phyloP scores from a whole-genome alignment of 2,113 vertebrate genomes.

The Cnemophilus loriae region DNA sequence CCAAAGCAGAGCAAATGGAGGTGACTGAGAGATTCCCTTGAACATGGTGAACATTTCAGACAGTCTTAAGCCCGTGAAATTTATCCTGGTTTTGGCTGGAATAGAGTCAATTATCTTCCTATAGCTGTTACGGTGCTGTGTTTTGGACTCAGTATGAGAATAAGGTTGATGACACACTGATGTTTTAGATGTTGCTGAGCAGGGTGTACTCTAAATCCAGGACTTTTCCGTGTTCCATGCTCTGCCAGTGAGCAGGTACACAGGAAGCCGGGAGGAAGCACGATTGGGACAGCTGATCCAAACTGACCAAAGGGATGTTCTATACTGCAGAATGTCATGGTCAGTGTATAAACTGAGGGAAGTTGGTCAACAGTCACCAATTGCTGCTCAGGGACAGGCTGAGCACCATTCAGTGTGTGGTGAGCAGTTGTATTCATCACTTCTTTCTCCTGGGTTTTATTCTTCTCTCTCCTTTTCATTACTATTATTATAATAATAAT shows the following conservation, averaged over 20 bases:
- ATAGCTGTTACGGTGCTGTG: not conserved
- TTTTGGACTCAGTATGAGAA: not conserved
- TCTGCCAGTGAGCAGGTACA: not conserved
- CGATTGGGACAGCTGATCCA: not conserved
- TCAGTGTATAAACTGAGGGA: not conserved
- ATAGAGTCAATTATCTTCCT: not conserved
- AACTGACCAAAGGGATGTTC: not conserved
- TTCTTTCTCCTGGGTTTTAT: not conserved
- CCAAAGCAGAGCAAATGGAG: not conserved
- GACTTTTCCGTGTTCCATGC: not conserved
- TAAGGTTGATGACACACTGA: not conserved
- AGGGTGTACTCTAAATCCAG: not conserved
- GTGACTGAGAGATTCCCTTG: not conserved
- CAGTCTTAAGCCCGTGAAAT: not conserved
- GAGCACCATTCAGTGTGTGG: not conserved
- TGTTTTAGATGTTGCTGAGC: not conserved
- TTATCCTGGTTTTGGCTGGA: not conserved
- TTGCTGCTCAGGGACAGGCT: not conserved
- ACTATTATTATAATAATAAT: not conserved
- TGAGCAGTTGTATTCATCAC: not conserved
- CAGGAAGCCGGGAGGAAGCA: rapidly evolving
- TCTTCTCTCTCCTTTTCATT: not conserved
- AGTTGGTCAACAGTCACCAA: not conserved
- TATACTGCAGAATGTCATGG: not conserved
- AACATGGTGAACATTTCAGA: not conserved